These are phyloP conservation scores for Balanococcus diminutus DNA, from an alignment of 2,888 invertebrate genomes.

Conservation along the genomic window DNA sequence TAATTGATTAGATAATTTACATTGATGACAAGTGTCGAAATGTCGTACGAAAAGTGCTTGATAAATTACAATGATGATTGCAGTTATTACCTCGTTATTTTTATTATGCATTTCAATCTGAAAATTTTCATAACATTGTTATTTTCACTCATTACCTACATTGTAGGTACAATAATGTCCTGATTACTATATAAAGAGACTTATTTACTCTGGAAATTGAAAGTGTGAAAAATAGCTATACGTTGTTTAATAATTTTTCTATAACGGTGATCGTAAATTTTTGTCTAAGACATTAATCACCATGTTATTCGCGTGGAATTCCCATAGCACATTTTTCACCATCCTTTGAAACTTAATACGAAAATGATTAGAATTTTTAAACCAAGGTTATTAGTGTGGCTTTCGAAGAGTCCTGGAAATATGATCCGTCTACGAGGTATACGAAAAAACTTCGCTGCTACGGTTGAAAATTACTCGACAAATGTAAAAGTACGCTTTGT, in stretches of 20 bases:
- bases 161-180: no score
- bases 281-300: background rate
- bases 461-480: background rate
- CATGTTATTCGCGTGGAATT: background rate
- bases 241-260: background rate
- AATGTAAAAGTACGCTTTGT: background rate
- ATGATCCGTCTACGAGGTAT: background rate
- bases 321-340: background rate
- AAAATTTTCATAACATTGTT: no score
- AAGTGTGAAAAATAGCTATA: background rate
- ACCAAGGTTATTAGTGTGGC: background rate
- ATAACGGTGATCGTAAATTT: background rate
- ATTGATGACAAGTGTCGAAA: background rate
- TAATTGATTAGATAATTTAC: background rate
- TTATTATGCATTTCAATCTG: background rate
- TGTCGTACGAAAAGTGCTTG: background rate
- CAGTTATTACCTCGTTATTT: background rate
- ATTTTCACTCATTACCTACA: no score
- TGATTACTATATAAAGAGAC: no score
- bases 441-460: background rate
- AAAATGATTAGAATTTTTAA: background rate
- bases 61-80: background rate
- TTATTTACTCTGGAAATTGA: no score
- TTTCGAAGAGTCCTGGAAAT: background rate
- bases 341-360: background rate